These are phyloP conservation scores for Trissolcus brochymenae DNA, from an alignment of 2,888 invertebrate species.

Conservation along the genomic window DNA sequence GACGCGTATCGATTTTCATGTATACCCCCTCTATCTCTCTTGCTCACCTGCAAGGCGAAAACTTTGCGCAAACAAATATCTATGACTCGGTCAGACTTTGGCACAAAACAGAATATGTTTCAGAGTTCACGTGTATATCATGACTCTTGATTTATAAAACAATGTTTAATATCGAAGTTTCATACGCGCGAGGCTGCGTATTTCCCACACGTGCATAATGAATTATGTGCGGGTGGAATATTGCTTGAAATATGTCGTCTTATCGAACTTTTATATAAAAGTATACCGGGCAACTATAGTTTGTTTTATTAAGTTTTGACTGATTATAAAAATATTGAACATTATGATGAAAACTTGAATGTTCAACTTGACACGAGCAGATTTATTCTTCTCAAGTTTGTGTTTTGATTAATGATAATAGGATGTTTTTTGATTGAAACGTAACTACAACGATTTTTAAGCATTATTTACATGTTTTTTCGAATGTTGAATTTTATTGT, in stretches of 20 bases:
- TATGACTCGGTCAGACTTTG: slow-evolving; percentile 24
- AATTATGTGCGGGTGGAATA: slow-evolving; percentile 35
- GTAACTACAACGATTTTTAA: no score
- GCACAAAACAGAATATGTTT: slow-evolving; percentile 25
- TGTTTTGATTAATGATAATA: no score
- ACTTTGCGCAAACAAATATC: slow-evolving; percentile 34
- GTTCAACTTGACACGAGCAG: no score
- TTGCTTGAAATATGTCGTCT: slow-evolving; percentile 39
- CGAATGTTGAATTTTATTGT: no score
- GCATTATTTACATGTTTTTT: no score
- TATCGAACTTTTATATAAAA: slow-evolving; percentile 38
- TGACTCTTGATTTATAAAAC: slow-evolving; percentile 42
- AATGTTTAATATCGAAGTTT: slow-evolving; percentile 43
- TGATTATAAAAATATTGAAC: no score
- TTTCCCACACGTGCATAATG: slow-evolving; percentile 23
- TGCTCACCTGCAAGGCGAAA: background rate
- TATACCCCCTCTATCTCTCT: background rate
- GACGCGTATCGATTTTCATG: slow-evolving; percentile 20
- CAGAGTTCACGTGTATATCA: slow-evolving; percentile 26
- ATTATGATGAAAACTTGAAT: no score
- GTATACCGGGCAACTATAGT: background rate
- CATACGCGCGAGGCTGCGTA: slow-evolving; percentile 5
- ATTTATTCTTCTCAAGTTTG: no score
- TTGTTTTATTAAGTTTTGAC: no score
- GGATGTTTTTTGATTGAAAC: no score